A percentile compares a stretch with the other conserved stretches of the same genome.
phyloP scores from a whole-genome alignment of 2,113 vertebrate species.

The Aramus guarauna region DNA sequence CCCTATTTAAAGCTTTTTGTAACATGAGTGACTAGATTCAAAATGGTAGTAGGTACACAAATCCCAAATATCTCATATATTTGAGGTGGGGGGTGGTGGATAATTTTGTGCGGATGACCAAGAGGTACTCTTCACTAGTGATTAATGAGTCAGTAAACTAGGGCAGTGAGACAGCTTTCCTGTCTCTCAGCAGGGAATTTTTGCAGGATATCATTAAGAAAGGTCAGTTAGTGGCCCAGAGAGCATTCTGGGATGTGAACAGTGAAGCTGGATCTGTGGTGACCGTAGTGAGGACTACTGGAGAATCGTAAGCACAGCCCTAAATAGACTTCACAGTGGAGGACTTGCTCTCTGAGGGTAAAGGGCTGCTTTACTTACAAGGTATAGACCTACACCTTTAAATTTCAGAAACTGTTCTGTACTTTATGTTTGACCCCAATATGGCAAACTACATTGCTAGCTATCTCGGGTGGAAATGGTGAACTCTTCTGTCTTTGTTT shows the following conservation, averaged over 20 bases:
- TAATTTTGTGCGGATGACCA: background rate
- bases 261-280: background rate
- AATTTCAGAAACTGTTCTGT: background rate
- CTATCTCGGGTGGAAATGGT: background rate
- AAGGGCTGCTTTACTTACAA: background rate
- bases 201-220: background rate
- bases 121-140: background rate
- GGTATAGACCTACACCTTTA: background rate
- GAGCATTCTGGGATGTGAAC: background rate
- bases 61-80: background rate
- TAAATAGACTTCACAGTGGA: background rate
- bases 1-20: background rate
- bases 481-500: background rate
- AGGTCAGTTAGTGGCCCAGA: background rate
- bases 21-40: background rate
- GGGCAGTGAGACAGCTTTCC: background rate
- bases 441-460: background rate
- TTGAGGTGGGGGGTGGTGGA: background rate
- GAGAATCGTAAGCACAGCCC: background rate
- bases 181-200: background rate
- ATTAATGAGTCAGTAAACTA: background rate
- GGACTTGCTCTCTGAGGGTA: background rate
- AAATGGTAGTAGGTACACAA: background rate
- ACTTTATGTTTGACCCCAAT: background rate
- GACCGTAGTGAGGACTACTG: background rate